A percentile compares a stretch with the other conserved stretches of the same genome.
phyloP scores from a whole-genome alignment of 37 sponge, comb jelly and placozoan species.

The Sycon ciliatum region DNA sequence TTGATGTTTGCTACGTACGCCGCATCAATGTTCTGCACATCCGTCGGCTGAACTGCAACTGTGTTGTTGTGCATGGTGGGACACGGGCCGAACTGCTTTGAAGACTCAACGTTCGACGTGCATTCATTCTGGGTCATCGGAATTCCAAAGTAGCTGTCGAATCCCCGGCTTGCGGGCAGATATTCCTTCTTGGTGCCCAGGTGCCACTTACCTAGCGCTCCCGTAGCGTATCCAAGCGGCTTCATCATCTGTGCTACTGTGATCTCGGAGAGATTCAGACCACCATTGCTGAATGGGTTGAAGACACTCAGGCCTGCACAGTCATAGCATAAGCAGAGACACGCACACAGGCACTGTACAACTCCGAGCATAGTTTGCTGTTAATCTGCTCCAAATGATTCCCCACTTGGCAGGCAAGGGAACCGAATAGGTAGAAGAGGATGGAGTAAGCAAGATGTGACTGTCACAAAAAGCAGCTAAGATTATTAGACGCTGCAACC shows the following conservation, averaged over 20 bases:
- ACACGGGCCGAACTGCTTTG: background rate
- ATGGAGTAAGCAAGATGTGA: too few species aligned
- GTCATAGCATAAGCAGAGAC: too few species aligned
- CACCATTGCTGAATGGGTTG: background rate
- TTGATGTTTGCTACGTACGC: background rate
- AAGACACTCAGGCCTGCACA: background rate
- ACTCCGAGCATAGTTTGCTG: too few species aligned
- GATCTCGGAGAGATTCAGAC: background rate
- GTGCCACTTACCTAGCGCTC: slow-evolving; percentile 1
- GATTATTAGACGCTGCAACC: too few species aligned
- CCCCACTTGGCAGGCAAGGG: too few species aligned
- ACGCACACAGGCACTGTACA: too few species aligned
- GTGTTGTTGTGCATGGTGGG: background rate
- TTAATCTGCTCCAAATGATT: too few species aligned
- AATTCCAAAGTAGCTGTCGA: background rate
- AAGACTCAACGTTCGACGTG: background rate
- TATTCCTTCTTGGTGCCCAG: background rate
- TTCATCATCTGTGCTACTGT: background rate
- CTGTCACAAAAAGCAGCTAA: too few species aligned
- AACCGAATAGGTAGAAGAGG: too few species aligned
- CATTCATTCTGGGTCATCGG: background rate
- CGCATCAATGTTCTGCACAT: background rate
- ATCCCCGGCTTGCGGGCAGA: background rate
- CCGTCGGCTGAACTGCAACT: background rate
- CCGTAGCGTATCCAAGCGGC: slow-evolving; percentile 1